phyloP scores from a whole-genome alignment of 2,113 vertebrate genomes.

The Syngnathus floridae region DNA sequence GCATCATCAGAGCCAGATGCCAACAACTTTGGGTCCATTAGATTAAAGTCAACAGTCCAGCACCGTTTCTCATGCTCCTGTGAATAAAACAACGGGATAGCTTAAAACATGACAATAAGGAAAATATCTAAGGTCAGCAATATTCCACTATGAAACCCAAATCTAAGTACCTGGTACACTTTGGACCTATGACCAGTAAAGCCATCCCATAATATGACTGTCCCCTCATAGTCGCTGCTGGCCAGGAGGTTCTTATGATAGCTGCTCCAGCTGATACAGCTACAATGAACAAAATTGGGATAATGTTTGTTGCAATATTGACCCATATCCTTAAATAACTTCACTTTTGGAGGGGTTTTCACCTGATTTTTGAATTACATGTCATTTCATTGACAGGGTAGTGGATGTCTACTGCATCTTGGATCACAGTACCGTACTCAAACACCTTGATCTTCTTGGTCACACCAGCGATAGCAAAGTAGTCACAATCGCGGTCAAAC shows the following conservation, averaged over 20 bases:
- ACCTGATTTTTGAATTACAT: slow-evolving; percentile 99
- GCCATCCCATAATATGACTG: slow-evolving; percentile 97
- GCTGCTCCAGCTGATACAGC: slow-evolving; percentile 99
- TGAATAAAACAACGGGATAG: background rate
- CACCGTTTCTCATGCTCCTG: slow-evolving; percentile 98
- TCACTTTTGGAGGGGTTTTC: background rate
- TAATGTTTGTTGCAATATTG: background rate
- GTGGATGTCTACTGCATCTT: slow-evolving; percentile 98
- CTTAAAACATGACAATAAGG: background rate
- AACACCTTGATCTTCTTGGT: slow-evolving; percentile 99
- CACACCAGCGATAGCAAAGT: slow-evolving; percentile 97
- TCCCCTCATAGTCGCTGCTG: slow-evolving; percentile 98
- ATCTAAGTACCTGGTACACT: slow-evolving; percentile 87
- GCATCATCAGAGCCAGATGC: slow-evolving; percentile 98
- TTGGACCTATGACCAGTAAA: slow-evolving; percentile 97
- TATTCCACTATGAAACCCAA: background rate
- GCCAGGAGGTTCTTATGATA: slow-evolving; percentile 98
- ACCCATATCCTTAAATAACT: background rate
- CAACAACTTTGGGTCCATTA: slow-evolving; percentile 98
- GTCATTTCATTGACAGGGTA: slow-evolving; percentile 99
- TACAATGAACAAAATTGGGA: slow-evolving; percentile 38
- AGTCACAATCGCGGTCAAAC: slow-evolving; percentile 98
- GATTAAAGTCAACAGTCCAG: slow-evolving; percentile 98
- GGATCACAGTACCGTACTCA: slow-evolving; percentile 98
- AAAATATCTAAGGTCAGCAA: background rate